Conservation (phyloP, 2,113 vertebrate genomes). For the Bambusicola thoracicus region DNA sequence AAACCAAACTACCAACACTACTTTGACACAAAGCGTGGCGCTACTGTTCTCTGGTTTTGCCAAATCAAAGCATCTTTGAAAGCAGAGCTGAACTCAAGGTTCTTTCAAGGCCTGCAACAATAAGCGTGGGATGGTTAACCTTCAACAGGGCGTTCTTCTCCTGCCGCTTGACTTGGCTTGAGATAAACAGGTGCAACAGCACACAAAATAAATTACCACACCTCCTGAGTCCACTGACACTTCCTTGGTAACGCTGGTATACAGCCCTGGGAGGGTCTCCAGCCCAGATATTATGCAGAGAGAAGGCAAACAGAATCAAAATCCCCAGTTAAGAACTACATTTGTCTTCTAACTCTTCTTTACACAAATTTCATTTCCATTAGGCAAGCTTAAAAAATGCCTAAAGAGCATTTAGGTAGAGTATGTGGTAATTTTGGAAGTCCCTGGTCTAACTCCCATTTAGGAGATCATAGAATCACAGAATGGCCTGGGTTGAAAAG, state of each 20-base stretch:
- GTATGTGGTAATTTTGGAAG: background rate
- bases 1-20: background rate
- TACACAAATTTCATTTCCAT: background rate
- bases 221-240: background rate
- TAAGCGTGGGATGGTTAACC: background rate
- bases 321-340: background rate
- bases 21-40: background rate
- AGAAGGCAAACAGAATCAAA: background rate
- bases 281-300: background rate
- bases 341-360: background rate
- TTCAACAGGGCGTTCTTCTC: background rate
- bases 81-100: background rate
- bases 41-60: background rate
- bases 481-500: too few species aligned
- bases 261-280: background rate
- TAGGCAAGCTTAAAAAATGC: background rate
- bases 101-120: background rate
- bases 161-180: background rate
- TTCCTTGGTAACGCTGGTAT: background rate
- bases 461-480: too few species aligned
- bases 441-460: background rate
- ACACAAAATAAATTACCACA: background rate
- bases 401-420: background rate
- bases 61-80: background rate
- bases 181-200: background rate